phyloP scores from a whole-genome alignment of 2,888 invertebrate genomes.

The Entomobrya proxima region DNA sequence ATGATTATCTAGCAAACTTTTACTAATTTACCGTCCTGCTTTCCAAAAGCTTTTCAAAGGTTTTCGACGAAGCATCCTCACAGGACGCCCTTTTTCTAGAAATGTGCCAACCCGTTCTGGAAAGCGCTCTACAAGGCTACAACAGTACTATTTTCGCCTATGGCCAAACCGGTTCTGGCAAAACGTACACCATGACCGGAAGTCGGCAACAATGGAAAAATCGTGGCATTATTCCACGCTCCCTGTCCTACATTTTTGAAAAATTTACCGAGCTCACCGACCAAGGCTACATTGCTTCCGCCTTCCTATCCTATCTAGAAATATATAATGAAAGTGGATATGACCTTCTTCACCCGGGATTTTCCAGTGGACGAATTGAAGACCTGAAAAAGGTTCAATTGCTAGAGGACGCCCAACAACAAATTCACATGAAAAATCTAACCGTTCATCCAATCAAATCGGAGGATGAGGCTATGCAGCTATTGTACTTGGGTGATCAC shows the following conservation, averaged over 20 bases:
- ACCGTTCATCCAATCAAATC: slow-evolving; percentile 78
- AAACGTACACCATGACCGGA: slow-evolving; percentile 80
- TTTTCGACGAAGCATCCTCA: slow-evolving; percentile 78
- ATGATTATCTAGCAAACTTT: not conserved
- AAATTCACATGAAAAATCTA: slow-evolving; percentile 79
- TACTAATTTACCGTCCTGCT: not conserved
- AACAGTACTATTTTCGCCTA: slow-evolving; percentile 80
- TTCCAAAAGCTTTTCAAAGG: slow-evolving; percentile 75
- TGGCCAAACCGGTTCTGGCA: slow-evolving; percentile 81
- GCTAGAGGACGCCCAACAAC: slow-evolving; percentile 79
- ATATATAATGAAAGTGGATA: slow-evolving; percentile 81
- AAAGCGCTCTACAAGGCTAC: slow-evolving; percentile 80
- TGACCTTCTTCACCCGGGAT: slow-evolving; percentile 79
- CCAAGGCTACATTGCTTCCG: slow-evolving; percentile 76
- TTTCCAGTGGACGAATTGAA: slow-evolving; percentile 77
- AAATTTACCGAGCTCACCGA: slow-evolving; percentile 76
- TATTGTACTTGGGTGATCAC: slow-evolving; percentile 79
- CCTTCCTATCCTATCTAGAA: slow-evolving; percentile 79
- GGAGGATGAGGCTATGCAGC: slow-evolving; percentile 79
- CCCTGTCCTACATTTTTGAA: slow-evolving; percentile 79
- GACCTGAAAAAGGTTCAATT: slow-evolving; percentile 79
- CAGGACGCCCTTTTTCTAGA: slow-evolving; percentile 79
- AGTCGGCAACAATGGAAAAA: slow-evolving; percentile 78
- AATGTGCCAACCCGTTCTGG: slow-evolving; percentile 79
- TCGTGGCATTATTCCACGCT: slow-evolving; percentile 80